A percentile compares a stretch with the other conserved stretches of the same genome.
Conservation (phyloP, 53 echinoderm and acorn worm species). For the Arbacia lixula region DNA sequence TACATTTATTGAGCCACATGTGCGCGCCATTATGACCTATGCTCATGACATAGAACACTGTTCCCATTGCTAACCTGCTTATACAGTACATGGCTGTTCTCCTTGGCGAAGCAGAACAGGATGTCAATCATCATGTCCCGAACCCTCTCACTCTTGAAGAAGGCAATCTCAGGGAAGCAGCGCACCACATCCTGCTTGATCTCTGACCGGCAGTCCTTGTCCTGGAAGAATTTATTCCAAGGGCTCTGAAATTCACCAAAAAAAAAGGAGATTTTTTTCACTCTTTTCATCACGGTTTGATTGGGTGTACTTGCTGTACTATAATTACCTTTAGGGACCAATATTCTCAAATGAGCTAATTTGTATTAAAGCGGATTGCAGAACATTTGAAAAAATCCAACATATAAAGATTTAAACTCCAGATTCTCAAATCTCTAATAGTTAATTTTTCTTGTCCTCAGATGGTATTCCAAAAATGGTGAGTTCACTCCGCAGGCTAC, state of each 20-base stretch:
- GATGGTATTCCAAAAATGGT: no score
- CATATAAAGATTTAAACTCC: no score
- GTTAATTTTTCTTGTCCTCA: no score
- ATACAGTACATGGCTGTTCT: slow-evolving; percentile 77
- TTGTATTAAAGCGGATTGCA: no score
- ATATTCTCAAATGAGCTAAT: no score
- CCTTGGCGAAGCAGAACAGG: slow-evolving; percentile 91
- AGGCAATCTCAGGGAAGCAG: slow-evolving; percentile 98
- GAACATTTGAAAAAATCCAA: no score
- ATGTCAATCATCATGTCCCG: slow-evolving; percentile 92
- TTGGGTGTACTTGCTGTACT: no score
- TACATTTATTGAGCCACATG: no score
- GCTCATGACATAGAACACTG: neutral
- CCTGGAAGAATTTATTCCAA: slow-evolving; percentile 95
- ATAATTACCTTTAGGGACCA: no score
- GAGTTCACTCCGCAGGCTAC: no score
- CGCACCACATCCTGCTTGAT: slow-evolving; percentile 88
- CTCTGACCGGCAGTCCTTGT: slow-evolving; percentile 73
- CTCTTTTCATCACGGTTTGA: no score
- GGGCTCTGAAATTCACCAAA: slow-evolving; percentile 75
- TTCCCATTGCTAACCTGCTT: slow-evolving; percentile 99
- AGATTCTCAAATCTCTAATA: no score
- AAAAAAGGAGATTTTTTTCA: neutral
- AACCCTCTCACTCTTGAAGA: slow-evolving; percentile 83
- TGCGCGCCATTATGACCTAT: neutral